phyloP scores from a whole-genome alignment of 2,888 invertebrate species.

The Lycophotia porphyrea region DNA sequence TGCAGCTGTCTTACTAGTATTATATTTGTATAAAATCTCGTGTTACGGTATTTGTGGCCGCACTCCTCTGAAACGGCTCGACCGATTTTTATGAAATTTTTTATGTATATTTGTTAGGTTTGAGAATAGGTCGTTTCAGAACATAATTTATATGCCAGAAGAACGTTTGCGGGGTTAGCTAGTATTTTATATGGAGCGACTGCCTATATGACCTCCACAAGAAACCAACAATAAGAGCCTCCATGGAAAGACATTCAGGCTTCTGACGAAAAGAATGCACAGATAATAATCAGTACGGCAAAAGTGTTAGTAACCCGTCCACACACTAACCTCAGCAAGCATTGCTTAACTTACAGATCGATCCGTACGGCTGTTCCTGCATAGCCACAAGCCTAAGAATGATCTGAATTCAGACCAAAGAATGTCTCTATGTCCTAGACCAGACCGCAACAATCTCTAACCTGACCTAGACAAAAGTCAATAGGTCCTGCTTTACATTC shows the following conservation, averaged over 20 bases:
- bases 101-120: no score
- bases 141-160: no score
- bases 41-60: no score
- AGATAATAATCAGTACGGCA: background rate
- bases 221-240: background rate
- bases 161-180: no score
- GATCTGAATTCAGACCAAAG: background rate
- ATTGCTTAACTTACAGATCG: background rate
- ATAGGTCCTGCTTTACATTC: slow-evolving; percentile 60
- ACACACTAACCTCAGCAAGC: background rate
- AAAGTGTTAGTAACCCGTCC: background rate
- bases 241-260: background rate
- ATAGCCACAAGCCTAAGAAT: background rate
- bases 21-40: no score
- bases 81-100: no score
- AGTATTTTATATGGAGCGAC: background rate
- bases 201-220: background rate
- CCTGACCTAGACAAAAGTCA: slow-evolving; percentile 25
- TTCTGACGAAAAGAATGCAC: background rate
- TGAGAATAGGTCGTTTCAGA: no score
- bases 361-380: background rate
- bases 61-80: no score
- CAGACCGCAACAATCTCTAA: background rate
- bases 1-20: no score
- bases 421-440: background rate